phyloP scores from a whole-genome alignment of 2,113 vertebrate genomes.

The Pagrus major region DNA sequence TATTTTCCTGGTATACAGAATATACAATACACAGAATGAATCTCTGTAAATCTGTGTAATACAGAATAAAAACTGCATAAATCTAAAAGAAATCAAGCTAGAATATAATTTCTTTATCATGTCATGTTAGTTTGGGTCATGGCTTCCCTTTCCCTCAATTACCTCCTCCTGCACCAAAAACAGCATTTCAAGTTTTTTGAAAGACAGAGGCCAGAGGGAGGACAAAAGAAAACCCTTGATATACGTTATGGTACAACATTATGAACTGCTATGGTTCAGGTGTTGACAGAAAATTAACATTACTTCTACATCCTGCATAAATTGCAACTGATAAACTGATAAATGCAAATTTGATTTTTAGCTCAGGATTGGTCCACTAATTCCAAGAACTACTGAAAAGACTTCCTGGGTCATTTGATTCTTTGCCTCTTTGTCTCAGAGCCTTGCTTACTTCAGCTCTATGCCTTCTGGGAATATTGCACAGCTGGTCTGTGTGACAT shows the following conservation, averaged over 20 bases:
- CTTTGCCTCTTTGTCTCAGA: neutral
- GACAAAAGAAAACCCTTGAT: neutral
- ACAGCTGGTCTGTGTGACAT: neutral
- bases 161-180: slow-evolving; percentile 8
- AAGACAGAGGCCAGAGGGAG: neutral
- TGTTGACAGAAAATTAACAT: neutral
- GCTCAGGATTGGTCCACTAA: neutral
- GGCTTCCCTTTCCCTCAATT: neutral
- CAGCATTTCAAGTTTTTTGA: neutral
- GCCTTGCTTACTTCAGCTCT: neutral
- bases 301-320: neutral
- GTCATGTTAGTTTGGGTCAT: slow-evolving; percentile 32
- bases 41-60: neutral
- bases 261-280: too few species aligned
- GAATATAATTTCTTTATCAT: neutral
- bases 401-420: neutral
- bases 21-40: neutral
- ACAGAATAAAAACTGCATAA: neutral
- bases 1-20: neutral
- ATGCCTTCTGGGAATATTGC: neutral
- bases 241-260: neutral
- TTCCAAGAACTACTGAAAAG: neutral
- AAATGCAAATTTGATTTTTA: neutral
- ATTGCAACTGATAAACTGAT: neutral
- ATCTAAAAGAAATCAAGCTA: neutral